Percentiles rank a stretch among this genome's conserved stretches.
These are phyloP conservation scores for Rhabdomys dilectus DNA, from an alignment of 2,113 vertebrate genomes.

Conservation along the genomic window DNA sequence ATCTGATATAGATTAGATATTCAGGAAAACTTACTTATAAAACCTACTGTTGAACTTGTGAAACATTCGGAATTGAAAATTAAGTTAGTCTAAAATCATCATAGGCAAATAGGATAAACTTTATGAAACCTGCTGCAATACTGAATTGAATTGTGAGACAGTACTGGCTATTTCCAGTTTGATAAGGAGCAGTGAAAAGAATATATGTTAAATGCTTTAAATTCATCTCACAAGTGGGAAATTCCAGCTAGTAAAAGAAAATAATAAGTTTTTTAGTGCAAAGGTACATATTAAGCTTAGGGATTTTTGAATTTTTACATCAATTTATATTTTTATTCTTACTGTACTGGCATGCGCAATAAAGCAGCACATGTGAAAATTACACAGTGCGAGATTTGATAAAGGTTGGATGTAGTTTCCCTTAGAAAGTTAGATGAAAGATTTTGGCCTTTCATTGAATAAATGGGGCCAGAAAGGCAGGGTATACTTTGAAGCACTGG, in stretches of 20 bases:
- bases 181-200: slow-evolving; percentile 10
- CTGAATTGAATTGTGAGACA: background rate
- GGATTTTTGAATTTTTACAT: slow-evolving; percentile 73
- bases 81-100: slow-evolving; percentile 51
- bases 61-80: slow-evolving; percentile 67
- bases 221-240: slow-evolving; percentile 18
- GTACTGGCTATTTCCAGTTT: slow-evolving; percentile 41
- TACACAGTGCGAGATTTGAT: slow-evolving; percentile 67
- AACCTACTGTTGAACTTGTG: slow-evolving; percentile 70
- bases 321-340: slow-evolving; percentile 79
- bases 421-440: slow-evolving; percentile 70
- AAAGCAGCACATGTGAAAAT: slow-evolving; percentile 75
- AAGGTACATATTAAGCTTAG: slow-evolving; percentile 83
- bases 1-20: slow-evolving; percentile 73
- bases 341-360: slow-evolving; percentile 81
- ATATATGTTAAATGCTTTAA: slow-evolving; percentile 35
- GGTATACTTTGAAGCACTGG: slow-evolving; percentile 79
- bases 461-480: slow-evolving; percentile 79
- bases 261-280: slow-evolving; percentile 73
- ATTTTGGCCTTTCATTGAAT: slow-evolving; percentile 75
- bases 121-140: slow-evolving; percentile 31
- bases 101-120: slow-evolving; percentile 30
- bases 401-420: slow-evolving; percentile 70
- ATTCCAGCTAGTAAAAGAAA: slow-evolving; percentile 47
- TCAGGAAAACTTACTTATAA: slow-evolving; percentile 77